Conservation (phyloP, 1,140 invertebrate genomes). For the Musca domestica region DNA sequence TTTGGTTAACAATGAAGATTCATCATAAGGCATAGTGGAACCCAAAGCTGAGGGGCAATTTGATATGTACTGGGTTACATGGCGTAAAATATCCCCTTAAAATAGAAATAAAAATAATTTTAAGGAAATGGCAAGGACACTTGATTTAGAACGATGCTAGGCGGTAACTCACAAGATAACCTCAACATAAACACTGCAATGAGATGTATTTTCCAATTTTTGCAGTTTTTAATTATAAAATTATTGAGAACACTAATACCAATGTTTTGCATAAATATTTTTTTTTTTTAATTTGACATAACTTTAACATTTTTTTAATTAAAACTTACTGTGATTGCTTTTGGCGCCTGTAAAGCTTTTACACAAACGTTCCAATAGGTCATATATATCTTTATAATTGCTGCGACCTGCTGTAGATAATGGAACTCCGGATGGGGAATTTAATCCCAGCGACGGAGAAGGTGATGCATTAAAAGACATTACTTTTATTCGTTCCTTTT, state of each 20-base stretch:
- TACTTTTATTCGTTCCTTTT: not conserved
- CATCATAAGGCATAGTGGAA: slow-evolving; percentile 26
- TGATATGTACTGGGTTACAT: slow-evolving; percentile 36
- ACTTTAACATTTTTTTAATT: not conserved
- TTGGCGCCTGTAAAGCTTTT: slow-evolving; percentile 18
- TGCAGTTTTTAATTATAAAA: not conserved
- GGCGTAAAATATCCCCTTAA: slow-evolving; percentile 31
- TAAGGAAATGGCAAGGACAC: slow-evolving; percentile 1
- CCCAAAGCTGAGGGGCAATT: slow-evolving; percentile 30
- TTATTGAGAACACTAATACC: no score
- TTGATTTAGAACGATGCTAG: not conserved
- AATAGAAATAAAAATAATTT: not conserved
- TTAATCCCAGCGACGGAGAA: not conserved
- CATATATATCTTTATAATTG: slow-evolving; percentile 31
- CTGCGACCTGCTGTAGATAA: not conserved
- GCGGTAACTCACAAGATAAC: not conserved
- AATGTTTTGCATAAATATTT: no score
- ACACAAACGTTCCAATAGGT: slow-evolving; percentile 29
- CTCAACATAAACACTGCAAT: not conserved
- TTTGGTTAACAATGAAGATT: slow-evolving; percentile 31
- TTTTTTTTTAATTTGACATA: no score
- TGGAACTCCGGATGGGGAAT: not conserved
- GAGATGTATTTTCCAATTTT: not conserved
- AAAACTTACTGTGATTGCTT: slow-evolving; percentile 29
- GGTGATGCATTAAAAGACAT: slow-evolving; percentile 10